Base-by-base conservation (phyloP, 2,113 vertebrate species). In the Hypanus sabinus region DNA sequence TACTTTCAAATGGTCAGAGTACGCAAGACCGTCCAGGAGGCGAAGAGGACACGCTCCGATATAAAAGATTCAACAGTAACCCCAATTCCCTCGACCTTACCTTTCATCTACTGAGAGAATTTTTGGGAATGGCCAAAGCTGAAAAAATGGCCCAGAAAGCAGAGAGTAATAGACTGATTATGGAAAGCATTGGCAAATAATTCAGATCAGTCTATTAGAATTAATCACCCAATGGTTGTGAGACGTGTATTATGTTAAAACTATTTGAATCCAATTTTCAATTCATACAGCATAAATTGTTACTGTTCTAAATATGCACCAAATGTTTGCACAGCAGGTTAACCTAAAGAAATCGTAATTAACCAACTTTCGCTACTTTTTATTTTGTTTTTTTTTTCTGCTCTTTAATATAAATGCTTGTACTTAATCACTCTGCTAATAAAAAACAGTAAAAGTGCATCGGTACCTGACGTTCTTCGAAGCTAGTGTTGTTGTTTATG, bases 161-260 rank as follows among this genome's bases (percentile, higher is more conserved):
- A 0, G 95, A 94, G 27, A 95, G 94, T 95, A 97, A 97, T 33
- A 96, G 96, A 94, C 95, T 96, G 94, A 62, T 97, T 79, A 95
- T 97, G 94, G 96, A 96, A 88, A 95, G 94, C 94, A 95, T 96
- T 94, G 97, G 96, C 24, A 96, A 96, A 94, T 96, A 95, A 96
- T 83, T 5, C 8, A 36, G 12, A 33, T 38, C 14, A 10, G 30
- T 62, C 27, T 57, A 79, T n/a, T 71, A 38, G 16, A 36, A 71
- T 36, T 38, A 70, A 33, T 24, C 36, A 70, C 27, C 38, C 68
- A 55, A 71, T 93, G 30, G 2, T 93, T 73, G 33, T 55, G 68
- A 30, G 30, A 46, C 24, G 22, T 75, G 68, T 71, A 36, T 91
- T 68, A 70, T 73, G 33, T 55, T 73, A 93, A 75, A 27, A 73